Conservation (phyloP, 1,140 invertebrate species). For the Pseudomyrmex dendroicus region DNA sequence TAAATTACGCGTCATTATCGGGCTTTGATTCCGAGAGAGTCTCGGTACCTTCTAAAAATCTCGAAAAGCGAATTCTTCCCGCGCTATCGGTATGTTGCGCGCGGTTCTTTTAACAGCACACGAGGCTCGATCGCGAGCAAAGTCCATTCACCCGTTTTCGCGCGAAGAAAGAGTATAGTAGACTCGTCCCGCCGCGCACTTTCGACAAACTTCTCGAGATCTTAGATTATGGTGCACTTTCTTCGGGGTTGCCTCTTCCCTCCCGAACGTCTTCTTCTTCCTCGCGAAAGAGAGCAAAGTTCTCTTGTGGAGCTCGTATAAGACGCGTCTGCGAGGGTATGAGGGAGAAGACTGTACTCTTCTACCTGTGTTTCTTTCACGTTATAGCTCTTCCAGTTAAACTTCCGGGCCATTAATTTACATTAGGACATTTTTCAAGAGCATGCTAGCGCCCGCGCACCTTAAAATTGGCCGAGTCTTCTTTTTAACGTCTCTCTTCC, state of each 20-base stretch:
- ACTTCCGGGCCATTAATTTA: conserved; percentile 81
- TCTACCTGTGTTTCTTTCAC: conserved; percentile 71
- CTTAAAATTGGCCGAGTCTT: conserved; percentile 72
- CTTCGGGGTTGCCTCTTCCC: conserved; percentile 21
- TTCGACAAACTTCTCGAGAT: conserved; percentile 70
- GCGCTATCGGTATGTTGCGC: neutral
- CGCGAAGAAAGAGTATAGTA: conserved; percentile 55
- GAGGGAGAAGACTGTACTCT: neutral
- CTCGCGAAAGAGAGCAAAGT: conserved; percentile 60
- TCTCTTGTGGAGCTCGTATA: conserved; percentile 52
- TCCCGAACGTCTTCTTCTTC: neutral
- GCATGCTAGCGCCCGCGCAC: conserved; percentile 61
- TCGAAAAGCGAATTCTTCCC: neutral
- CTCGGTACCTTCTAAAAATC: neutral
- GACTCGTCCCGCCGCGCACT: conserved; percentile 58
- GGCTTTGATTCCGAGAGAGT: neutral
- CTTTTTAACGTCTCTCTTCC: conserved; percentile 63
- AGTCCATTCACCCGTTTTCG: conserved; percentile 64
- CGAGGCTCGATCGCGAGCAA: conserved; percentile 66
- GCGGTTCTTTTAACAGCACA: conserved; percentile 18
- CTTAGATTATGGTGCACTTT: conserved; percentile 73
- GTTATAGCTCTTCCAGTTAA: conserved; percentile 70
- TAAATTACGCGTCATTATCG: neutral
- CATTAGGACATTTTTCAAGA: conserved; percentile 80
- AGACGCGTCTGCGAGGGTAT: neutral